Conservation (phyloP, 2,113 vertebrate species). For the Entomyzon cyanotis region DNA sequence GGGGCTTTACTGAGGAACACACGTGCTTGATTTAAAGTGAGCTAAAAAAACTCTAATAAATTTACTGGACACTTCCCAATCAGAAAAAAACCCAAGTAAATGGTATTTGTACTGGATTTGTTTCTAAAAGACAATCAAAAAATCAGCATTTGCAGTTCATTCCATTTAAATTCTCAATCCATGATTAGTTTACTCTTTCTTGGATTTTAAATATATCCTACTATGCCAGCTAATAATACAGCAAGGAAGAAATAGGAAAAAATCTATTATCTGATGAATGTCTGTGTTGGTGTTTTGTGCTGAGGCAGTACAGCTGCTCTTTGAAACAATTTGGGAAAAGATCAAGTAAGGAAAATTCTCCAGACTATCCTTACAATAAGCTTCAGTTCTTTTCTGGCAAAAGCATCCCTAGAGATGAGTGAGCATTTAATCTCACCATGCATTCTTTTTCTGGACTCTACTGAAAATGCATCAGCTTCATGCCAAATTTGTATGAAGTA, state of each 20-base stretch:
- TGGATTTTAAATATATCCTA: not conserved
- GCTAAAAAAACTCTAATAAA: not conserved
- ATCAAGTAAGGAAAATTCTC: slow-evolving; percentile 33
- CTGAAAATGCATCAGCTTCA: not conserved
- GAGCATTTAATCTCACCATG: not conserved
- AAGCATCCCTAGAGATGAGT: not conserved
- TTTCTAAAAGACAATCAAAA: slow-evolving; percentile 1
- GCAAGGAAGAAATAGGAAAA: slow-evolving; percentile 2
- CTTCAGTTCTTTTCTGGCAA: slow-evolving; percentile 22
- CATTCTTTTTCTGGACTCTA: not conserved
- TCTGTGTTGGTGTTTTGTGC: not conserved
- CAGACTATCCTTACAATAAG: not conserved
- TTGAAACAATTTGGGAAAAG: slow-evolving; percentile 44
- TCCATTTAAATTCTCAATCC: not conserved
- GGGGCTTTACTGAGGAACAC: not conserved
- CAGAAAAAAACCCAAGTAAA: not conserved
- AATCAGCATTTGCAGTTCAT: not conserved
- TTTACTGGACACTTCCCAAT: not conserved
- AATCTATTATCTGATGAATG: not conserved
- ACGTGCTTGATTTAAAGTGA: not conserved
- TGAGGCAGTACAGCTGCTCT: slow-evolving; percentile 49
- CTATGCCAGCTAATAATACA: not conserved
- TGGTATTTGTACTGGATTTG: not conserved
- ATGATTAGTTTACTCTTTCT: not conserved
- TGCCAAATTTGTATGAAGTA: not conserved